Conservation (phyloP, 2,797 vertebrate genomes). For the Peromyscus nudipes region DNA sequence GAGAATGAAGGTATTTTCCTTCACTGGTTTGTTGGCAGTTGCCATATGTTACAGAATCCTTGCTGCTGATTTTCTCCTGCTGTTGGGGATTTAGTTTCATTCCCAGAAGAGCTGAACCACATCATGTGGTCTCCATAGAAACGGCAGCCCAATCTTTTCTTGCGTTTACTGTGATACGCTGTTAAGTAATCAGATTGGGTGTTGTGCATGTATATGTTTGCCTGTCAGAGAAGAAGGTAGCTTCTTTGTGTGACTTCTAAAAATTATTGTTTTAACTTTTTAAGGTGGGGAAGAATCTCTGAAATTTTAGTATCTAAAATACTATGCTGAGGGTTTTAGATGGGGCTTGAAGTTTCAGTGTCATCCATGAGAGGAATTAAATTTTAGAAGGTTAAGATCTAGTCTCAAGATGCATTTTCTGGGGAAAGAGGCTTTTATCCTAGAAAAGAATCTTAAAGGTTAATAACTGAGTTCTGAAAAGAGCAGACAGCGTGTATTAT, state of each 20-base stretch:
- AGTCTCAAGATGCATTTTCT: constrained; percentile 20
- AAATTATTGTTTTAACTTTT: constrained; percentile 25
- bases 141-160: constrained; percentile 71
- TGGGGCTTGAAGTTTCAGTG: constrained; percentile 33
- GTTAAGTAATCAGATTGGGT: constrained; percentile 20
- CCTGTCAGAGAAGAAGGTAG: constrained; percentile 4
- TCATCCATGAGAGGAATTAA: background rate
- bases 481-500: constrained; percentile 64
- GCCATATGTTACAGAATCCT: constrained; percentile 38
- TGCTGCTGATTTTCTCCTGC: constrained; percentile 64
- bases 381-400: constrained; percentile 53
- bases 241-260: background rate
- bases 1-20: constrained; percentile 53
- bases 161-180: constrained; percentile 50
- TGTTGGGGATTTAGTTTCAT: constrained; percentile 74
- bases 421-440: constrained; percentile 49
- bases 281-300: background rate
- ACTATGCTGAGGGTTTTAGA: background rate
- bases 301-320: constrained; percentile 54
- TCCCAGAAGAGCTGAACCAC: constrained; percentile 80
- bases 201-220: background rate
- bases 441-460: constrained; percentile 67
- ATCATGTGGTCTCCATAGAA: constrained; percentile 82
- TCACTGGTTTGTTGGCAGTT: constrained; percentile 59
- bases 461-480: constrained; percentile 61